Evolutionary conservation across 2,888 invertebrate genomes (phyloP).

Genomic region (Lathronympha strigana): DNA sequence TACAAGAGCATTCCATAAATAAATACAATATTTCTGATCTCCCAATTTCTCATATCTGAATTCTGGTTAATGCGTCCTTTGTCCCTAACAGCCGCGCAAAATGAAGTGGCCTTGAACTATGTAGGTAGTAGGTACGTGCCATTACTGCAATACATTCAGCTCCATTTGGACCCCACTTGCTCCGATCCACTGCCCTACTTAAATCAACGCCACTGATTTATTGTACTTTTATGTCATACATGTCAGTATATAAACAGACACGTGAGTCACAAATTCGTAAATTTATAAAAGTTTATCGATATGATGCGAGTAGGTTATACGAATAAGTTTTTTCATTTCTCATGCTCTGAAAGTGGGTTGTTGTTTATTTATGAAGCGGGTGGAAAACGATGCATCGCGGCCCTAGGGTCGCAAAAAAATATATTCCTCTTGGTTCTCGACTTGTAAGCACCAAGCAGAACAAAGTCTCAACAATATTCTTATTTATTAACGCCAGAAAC

Average conservation of each 20-base stretch:
- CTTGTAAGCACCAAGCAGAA: too few species aligned
- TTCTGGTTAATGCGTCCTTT: constrained; percentile 18
- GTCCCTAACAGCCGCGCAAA: constrained; percentile 17
- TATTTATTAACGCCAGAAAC: too few species aligned
- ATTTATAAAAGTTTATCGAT: not conserved
- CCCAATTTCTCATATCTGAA: not conserved
- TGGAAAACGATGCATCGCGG: too few species aligned
- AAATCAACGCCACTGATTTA: constrained; percentile 28
- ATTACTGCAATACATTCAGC: constrained; percentile 41
- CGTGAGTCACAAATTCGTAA: not conserved
- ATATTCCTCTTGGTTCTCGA: too few species aligned
- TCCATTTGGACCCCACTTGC: constrained; percentile 35
- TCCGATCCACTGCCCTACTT: constrained; percentile 41
- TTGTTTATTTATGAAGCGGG: too few species aligned
- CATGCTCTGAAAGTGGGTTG: too few species aligned
- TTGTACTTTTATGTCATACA: constrained; percentile 28
- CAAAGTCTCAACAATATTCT: too few species aligned
- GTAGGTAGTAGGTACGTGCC: too few species aligned
- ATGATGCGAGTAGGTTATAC: too few species aligned
- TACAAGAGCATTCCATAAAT: not conserved
- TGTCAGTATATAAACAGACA: too few species aligned
- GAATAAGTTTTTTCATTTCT: too few species aligned
- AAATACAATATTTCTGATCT: not conserved
- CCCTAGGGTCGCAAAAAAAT: too few species aligned
- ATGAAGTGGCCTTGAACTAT: constrained; percentile 41